These are phyloP conservation scores for Oscheius sp. DNA, from an alignment of 2,888 invertebrate genomes.

Conservation along the genomic window DNA sequence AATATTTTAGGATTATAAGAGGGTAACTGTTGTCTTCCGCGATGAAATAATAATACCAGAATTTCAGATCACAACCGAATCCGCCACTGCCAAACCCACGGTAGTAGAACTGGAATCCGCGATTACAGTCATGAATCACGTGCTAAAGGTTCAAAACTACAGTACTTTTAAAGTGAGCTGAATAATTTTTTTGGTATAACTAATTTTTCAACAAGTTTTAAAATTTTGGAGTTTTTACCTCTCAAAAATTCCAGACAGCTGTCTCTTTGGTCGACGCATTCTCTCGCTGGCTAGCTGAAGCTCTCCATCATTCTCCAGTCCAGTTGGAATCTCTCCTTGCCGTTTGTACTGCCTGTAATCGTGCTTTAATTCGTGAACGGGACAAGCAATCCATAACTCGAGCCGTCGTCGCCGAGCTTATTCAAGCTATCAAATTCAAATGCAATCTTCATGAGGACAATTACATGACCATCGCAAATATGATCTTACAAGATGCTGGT, in stretches of 20 bases:
- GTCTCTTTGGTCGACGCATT: slow-evolving; percentile 96
- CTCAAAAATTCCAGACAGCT: slow-evolving; percentile 75
- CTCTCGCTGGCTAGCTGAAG: slow-evolving; percentile 89
- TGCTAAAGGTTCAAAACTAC: slow-evolving; percentile 84
- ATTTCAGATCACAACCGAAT: slow-evolving; percentile 48
- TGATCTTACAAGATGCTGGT: slow-evolving; percentile 64
- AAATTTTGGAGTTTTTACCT: slow-evolving; percentile 9
- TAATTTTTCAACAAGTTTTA: not conserved
- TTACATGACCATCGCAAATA: slow-evolving; percentile 86
- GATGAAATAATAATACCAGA: no score
- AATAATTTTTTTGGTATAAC: no score
- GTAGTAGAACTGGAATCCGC: slow-evolving; percentile 71
- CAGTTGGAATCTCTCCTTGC: slow-evolving; percentile 81
- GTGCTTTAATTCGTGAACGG: slow-evolving; percentile 86
- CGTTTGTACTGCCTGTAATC: slow-evolving; percentile 86
- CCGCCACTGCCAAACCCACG: slow-evolving; percentile 38
- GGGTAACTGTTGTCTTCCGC: no score
- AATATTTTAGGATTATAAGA: no score
- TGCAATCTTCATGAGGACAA: slow-evolving; percentile 92
- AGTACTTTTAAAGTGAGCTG: slow-evolving; percentile 82
- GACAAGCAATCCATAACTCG: slow-evolving; percentile 91
- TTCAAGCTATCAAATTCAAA: slow-evolving; percentile 94
- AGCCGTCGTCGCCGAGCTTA: slow-evolving; percentile 89
- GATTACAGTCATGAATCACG: slow-evolving; percentile 73
- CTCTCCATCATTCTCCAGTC: slow-evolving; percentile 87